Evolutionary conservation across 1,140 invertebrate species (phyloP).

Genomic region (Metaphire vulgaris): DNA sequence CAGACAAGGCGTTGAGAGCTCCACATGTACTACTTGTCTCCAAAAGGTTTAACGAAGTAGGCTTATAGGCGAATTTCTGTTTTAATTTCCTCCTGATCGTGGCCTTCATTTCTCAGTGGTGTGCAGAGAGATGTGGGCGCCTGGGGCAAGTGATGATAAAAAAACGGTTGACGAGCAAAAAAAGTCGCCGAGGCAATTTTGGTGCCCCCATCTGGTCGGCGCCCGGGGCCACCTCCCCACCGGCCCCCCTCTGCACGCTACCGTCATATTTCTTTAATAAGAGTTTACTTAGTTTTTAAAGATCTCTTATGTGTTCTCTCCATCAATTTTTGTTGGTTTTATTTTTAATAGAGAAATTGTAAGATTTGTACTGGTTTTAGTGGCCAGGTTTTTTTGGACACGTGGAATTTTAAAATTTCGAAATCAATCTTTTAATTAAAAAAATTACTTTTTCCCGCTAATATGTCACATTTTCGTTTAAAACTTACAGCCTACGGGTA

Average conservation of each 20-base stretch:
- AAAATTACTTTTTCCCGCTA: no score
- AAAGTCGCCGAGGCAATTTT: no score
- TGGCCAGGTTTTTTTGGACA: no score
- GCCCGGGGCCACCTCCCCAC: no score
- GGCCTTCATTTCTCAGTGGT: not conserved
- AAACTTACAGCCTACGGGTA: no score
- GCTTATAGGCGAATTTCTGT: not conserved
- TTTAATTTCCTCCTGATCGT: not conserved
- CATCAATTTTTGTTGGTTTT: not conserved
- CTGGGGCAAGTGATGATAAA: not conserved
- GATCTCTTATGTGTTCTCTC: not conserved
- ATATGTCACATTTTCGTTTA: no score
- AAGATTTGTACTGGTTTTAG: not conserved
- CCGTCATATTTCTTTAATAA: not conserved
- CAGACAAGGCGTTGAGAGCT: slow-evolving; percentile 72
- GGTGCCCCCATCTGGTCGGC: no score
- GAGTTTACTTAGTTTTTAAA: not conserved
- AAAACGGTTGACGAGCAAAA: no score
- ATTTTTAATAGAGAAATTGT: not conserved
- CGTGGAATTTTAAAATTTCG: no score
- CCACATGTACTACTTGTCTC: slow-evolving; percentile 84
- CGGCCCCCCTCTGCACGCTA: no score
- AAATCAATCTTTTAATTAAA: no score
- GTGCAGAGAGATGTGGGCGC: not conserved
- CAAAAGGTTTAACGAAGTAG: slow-evolving; percentile 78